A percentile compares a stretch with the other conserved stretches of the same genome.
phyloP scores from a whole-genome alignment of 2,797 vertebrate genomes.

The Melanitta fusca region DNA sequence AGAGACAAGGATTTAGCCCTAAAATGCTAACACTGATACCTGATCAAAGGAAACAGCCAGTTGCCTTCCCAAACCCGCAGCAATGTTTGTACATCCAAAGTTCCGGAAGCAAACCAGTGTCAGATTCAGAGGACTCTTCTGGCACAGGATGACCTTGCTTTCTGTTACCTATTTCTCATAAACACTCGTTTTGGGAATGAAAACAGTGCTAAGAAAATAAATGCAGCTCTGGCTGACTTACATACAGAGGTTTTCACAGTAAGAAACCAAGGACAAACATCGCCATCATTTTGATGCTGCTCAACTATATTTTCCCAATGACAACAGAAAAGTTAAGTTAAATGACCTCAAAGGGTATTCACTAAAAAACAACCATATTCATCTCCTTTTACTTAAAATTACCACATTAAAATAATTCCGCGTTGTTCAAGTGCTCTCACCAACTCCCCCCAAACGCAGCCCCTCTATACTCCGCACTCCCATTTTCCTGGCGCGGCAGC shows the following conservation, averaged over 20 bases:
- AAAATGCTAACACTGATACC: slow-evolving; percentile 14
- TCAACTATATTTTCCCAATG: neutral
- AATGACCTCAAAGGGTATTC: neutral
- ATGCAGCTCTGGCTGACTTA: neutral
- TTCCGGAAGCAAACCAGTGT: slow-evolving; percentile 33
- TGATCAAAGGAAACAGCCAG: slow-evolving; percentile 37
- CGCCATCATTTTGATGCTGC: neutral
- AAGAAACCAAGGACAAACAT: slow-evolving; percentile 1
- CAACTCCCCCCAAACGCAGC: neutral
- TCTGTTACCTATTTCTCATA: slow-evolving; percentile 70
- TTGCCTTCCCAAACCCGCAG: slow-evolving; percentile 63
- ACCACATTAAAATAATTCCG: neutral
- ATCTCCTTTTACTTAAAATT: neutral
- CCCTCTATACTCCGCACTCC: neutral
- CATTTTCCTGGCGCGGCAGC: neutral
- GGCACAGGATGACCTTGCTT: slow-evolving; percentile 15
- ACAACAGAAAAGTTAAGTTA: neutral
- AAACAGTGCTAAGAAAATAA: slow-evolving; percentile 40
- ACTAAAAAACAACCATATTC: neutral
- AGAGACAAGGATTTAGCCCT: slow-evolving; percentile 49
- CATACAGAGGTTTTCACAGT: slow-evolving; percentile 23
- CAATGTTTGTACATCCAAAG: slow-evolving; percentile 43
- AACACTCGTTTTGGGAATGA: slow-evolving; percentile 30
- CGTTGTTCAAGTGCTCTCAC: neutral
- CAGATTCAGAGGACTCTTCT: slow-evolving; percentile 53